These are phyloP conservation scores for Euphonia xanthogaster DNA, from an alignment of 2,797 vertebrate genomes.

Conservation along the genomic window DNA sequence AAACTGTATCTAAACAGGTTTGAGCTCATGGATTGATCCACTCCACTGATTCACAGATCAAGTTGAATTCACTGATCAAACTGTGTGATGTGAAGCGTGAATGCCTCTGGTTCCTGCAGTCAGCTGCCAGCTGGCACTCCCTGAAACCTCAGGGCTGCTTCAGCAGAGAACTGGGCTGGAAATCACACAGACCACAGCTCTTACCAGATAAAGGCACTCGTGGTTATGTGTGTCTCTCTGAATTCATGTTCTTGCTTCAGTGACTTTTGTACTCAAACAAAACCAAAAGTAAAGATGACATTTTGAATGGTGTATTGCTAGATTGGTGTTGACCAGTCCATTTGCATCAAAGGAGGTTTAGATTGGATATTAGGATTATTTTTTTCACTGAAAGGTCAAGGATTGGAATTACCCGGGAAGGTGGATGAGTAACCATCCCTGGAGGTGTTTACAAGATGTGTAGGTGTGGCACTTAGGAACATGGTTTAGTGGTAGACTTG, in stretches of 20 bases:
- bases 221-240: fast-evolving
- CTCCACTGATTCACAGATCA: neutral
- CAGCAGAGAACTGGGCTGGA: neutral
- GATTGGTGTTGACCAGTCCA: neutral
- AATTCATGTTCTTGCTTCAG: neutral
- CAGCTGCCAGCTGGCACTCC: neutral
- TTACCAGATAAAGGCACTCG: neutral
- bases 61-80: neutral
- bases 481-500: neutral
- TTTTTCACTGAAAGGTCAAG: neutral
- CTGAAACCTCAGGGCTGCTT: neutral
- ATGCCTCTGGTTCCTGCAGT: neutral
- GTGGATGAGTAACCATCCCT: neutral
- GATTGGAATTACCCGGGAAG: neutral
- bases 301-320: neutral
- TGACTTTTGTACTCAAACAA: neutral
- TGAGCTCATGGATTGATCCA: neutral
- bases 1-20: neutral
- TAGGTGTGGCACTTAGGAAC: neutral
- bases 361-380: neutral
- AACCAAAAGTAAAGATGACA: neutral
- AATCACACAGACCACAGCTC: fast-evolving
- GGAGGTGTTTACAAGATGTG: neutral
- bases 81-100: neutral
- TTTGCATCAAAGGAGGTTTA: neutral